phyloP scores from a whole-genome alignment of 2,888 invertebrate genomes.

The Galerucella pusilla region DNA sequence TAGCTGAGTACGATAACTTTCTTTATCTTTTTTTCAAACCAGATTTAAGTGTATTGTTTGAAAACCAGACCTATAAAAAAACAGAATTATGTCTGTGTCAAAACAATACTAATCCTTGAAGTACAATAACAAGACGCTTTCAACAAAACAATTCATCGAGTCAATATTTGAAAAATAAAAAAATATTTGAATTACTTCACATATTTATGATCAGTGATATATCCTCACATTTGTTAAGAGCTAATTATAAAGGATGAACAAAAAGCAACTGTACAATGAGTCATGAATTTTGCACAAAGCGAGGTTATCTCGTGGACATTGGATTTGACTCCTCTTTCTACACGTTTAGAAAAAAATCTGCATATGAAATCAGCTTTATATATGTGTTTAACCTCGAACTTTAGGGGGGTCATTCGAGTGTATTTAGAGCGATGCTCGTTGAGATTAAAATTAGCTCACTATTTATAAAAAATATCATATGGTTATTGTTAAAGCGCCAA shows the following conservation, averaged over 20 bases:
- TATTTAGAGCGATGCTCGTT: neutral
- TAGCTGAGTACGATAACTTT: no score
- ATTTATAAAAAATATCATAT: neutral
- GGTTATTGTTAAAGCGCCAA: neutral
- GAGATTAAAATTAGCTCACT: neutral
- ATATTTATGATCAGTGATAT: neutral
- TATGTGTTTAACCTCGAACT: neutral
- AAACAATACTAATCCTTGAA: neutral
- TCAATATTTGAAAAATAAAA: slow-evolving; percentile 2
- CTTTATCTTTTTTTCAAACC: neutral
- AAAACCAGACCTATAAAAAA: neutral
- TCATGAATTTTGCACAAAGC: slow-evolving; percentile 1
- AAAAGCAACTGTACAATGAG: neutral
- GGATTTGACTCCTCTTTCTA: neutral
- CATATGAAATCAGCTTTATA: neutral
- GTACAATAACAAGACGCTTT: neutral
- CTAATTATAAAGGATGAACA: slow-evolving; percentile 8
- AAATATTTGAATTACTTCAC: neutral
- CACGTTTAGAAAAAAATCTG: neutral
- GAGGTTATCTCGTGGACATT: slow-evolving; percentile 1
- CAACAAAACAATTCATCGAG: neutral
- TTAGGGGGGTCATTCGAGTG: slow-evolving; percentile 4
- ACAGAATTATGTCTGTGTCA: neutral
- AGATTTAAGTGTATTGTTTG: neutral
- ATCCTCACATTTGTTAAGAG: neutral